Evolutionary conservation across 64 coral and sea anemone species (phyloP).

Genomic region (Hydrozoanthus tunicans): DNA sequence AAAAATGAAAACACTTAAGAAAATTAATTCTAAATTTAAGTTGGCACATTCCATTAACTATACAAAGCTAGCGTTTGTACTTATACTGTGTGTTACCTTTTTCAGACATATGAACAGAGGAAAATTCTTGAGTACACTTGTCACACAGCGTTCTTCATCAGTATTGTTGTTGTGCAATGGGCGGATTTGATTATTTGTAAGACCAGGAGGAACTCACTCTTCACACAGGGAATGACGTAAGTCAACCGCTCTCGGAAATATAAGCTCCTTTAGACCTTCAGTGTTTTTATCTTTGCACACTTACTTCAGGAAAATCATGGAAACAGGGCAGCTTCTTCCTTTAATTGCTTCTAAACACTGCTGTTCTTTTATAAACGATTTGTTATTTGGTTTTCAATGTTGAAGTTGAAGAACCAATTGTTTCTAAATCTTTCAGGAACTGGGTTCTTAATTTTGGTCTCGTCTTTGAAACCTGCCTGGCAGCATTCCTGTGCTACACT

Average conservation of each 20-base stretch:
- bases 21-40: no score
- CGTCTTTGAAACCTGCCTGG: slow-evolving; percentile 79
- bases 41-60: no score
- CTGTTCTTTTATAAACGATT: background rate
- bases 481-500: slow-evolving; percentile 76
- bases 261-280: background rate
- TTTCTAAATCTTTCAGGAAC: slow-evolving; percentile 62
- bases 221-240: slow-evolving; percentile 98
- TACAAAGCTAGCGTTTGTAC: background rate
- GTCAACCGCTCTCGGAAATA: background rate
- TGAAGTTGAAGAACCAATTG: background rate
- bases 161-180: slow-evolving; percentile 98
- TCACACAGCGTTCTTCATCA: slow-evolving; percentile 95
- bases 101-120: slow-evolving; percentile 79
- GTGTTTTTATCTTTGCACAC: background rate
- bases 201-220: slow-evolving; percentile 88
- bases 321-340: no score
- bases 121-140: slow-evolving; percentile 90
- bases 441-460: slow-evolving; percentile 77
- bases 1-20: no score
- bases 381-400: background rate
- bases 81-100: background rate
- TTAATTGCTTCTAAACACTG: background rate
- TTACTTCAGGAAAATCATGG: no score
- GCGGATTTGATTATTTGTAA: slow-evolving; percentile 98